Evolutionary conservation across 2,888 invertebrate genomes (phyloP), one percentile per base, ranked within the genome.

Genomic region (Lochmaea capreae): DNA sequence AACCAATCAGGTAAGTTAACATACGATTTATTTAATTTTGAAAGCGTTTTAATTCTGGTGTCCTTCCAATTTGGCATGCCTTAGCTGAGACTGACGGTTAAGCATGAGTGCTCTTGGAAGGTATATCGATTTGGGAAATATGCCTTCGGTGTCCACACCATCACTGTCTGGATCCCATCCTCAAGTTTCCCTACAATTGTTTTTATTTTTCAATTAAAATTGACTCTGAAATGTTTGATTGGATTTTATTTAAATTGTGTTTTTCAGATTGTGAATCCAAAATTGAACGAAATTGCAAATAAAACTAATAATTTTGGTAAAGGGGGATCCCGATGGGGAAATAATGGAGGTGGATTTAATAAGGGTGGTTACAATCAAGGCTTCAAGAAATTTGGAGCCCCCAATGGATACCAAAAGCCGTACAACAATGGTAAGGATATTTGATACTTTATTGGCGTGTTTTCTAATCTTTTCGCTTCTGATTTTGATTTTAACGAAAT

Each of bases 1-100:
- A 90, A 97, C 97, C 74, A 96, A 97, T 81, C 96, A 97, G 90
- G 93, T 93, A 82, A 65, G 1, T n/a, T n/a, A n/a, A n/a, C n/a
- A n/a, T n/a, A n/a, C n/a, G n/a, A n/a, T n/a, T n/a, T n/a, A n/a
- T n/a, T n/a, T n/a, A n/a, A n/a, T n/a, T n/a, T n/a, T n/a, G n/a
- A n/a, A n/a, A n/a, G n/a, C n/a, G n/a, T n/a, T n/a, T n/a, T n/a
- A n/a, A n/a, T 65, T 65, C 10, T 75, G 11, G 52, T 65, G 54
- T 11, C 92, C 92, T 92, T 92, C 88, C 90, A 91, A 91, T 92
- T 93, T 93, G 93, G 93, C 93, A 92, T 93, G 92, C 90, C 91
- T 91, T 87, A 90, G 89, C 90, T 88, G 88, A 85, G 87, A 83
- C 86, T 82, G 82, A 88, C 90, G 88, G 89, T 89, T 65, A 42